phyloP scores from a whole-genome alignment of 2,888 invertebrate species.

The Marronus borbonicus region DNA sequence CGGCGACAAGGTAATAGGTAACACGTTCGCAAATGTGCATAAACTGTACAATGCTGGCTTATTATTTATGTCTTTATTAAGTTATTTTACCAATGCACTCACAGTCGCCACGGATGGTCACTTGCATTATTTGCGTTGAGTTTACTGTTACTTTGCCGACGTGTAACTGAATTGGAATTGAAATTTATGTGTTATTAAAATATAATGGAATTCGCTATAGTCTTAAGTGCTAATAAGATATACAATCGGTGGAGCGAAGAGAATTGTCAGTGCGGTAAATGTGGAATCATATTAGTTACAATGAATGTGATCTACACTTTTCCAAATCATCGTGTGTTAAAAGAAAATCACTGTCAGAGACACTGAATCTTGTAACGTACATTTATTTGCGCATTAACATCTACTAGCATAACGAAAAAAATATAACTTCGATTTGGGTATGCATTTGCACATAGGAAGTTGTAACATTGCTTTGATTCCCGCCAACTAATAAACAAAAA shows the following conservation, averaged over 20 bases:
- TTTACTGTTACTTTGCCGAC: conserved; percentile 37
- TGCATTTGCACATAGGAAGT: too few species aligned
- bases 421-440: too few species aligned
- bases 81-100: conserved; percentile 18
- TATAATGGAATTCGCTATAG: not conserved
- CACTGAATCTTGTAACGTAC: too few species aligned
- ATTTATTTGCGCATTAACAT: too few species aligned
- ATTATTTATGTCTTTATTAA: conserved; percentile 37
- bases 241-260: not conserved
- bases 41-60: conserved; percentile 27
- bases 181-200: conserved; percentile 19
- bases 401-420: too few species aligned
- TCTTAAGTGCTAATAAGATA: conserved; percentile 12
- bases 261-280: not conserved
- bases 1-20: conserved; percentile 34
- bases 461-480: too few species aligned
- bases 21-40: conserved; percentile 19
- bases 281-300: not conserved
- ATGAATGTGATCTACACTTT: too few species aligned
- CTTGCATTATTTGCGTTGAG: conserved; percentile 5
- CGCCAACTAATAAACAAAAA: too few species aligned
- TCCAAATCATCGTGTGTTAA: too few species aligned
- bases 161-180: conserved; percentile 16
- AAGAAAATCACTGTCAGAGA: too few species aligned
- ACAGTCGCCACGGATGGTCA: not conserved